Base-by-base conservation (phyloP, 2,888 invertebrate genomes). In the Reticulitermes lucifugus region DNA sequence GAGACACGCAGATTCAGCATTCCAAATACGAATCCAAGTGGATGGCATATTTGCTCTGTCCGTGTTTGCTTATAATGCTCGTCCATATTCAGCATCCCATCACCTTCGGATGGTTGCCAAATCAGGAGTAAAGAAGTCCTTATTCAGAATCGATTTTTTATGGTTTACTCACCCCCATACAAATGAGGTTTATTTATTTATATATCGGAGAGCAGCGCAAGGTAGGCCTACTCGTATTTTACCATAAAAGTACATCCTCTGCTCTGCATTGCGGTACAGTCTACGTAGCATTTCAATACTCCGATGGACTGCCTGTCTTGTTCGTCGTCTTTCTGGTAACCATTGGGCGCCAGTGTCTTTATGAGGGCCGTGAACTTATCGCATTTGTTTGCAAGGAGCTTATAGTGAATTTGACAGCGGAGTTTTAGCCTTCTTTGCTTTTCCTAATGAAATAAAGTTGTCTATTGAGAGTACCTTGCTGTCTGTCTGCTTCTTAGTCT, bases 181-280 rank as follows among this genome's bases (percentile, higher is more conserved):
- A 12, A 55, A 18, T 1, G 55, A 75, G 25, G 70, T 85, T 59
- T 9, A 65, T 82, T 71, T 85, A 85, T 85, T 83, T 77, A 77
- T 83, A 65, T 65, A 71, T n/a, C 25, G 43, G 14, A n/a, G 55
- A 41, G 43, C 73, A 51, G 14, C n/a, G 81, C 70, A 59, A 22
- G 73, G 81, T 35, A 35, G 35, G 35, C 35, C 35, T 35, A 2
- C 35, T 35, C 35, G 35, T 43, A 73, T 65, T 81, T 85, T 55
- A 81, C 85, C 85, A 55, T 75, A 85, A 82, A 85, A 60, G 85
- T 85, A 22, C 85, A 85, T 55, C 29, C 85, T 35, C 82, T 51
- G 60, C 65, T 25, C 65, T 65, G 65, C 9, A 65, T 65, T n/a
- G 65, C 7, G n/a, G 65, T 65, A 65, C 65, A 65, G n/a, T 65